Percentiles rank a stretch among this genome's conserved stretches.
Evolutionary conservation across 2,797 vertebrate genomes (phyloP).

Genomic region (Trachops cirrhosus): DNA sequence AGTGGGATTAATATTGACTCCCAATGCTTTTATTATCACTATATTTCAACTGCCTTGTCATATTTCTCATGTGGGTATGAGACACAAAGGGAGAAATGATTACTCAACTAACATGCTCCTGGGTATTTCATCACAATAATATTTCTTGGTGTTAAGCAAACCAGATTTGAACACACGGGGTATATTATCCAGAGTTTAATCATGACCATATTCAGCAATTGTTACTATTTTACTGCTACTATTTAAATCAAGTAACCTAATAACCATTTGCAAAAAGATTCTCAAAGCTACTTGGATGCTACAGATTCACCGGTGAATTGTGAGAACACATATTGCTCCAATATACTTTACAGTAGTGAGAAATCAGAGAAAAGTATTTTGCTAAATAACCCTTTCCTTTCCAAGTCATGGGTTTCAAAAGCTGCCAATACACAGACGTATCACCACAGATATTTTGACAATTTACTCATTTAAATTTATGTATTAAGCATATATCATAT

Average conservation of each 20-base stretch:
- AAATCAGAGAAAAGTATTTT: not conserved
- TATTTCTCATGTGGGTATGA: not conserved
- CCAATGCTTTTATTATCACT: not conserved
- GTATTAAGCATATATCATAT: not conserved
- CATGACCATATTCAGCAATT: not conserved
- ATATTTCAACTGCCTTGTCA: not conserved
- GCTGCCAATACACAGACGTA: not conserved
- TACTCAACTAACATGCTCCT: not conserved
- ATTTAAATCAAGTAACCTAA: constrained; percentile 20
- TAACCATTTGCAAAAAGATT: constrained; percentile 14
- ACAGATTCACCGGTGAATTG: not conserved
- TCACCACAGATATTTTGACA: not conserved
- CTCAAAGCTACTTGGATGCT: not conserved
- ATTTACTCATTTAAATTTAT: not conserved
- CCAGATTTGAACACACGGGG: not conserved
- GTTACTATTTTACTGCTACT: not conserved
- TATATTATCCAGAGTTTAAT: not conserved
- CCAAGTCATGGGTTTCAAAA: not conserved
- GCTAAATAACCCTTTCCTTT: not conserved
- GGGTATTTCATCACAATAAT: not conserved
- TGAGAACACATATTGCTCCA: not conserved
- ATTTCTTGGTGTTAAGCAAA: not conserved
- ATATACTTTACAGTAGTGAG: not conserved
- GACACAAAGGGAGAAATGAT: not conserved
- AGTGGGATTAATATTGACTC: not conserved